A percentile compares a stretch with the other conserved stretches of the same genome.
Evolutionary conservation across 2,888 invertebrate species (phyloP).

Genomic region (Pachycephus smyrnensis): DNA sequence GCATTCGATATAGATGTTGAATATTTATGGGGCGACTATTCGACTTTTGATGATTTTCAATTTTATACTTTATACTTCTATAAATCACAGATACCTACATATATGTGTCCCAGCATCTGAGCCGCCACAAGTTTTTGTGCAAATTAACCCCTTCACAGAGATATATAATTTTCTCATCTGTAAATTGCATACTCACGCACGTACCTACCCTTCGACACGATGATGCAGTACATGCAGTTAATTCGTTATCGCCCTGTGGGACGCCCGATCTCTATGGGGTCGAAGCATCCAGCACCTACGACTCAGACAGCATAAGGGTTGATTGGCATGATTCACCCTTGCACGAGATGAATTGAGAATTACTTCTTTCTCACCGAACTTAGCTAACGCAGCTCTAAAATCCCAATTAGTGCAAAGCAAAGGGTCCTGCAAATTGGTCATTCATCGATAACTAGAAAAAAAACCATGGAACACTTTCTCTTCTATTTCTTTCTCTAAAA

Average conservation of each 20-base stretch:
- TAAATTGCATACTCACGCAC: slow-evolving; percentile 20
- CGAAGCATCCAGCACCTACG: slow-evolving; percentile 21
- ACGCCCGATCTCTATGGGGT: slow-evolving; percentile 24
- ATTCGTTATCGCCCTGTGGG: slow-evolving; percentile 47
- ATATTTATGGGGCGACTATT: neutral
- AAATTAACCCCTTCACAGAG: neutral
- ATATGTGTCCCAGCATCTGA: neutral
- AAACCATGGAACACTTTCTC: neutral
- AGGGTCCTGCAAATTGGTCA: slow-evolving; percentile 38
- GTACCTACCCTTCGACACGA: slow-evolving; percentile 15
- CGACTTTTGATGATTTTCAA: neutral
- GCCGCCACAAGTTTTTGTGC: neutral
- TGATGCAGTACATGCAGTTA: slow-evolving; percentile 38
- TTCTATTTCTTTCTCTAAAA: neutral
- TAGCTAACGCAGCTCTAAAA: slow-evolving; percentile 34
- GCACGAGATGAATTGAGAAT: slow-evolving; percentile 36
- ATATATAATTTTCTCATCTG: slow-evolving; percentile 1
- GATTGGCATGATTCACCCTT: slow-evolving; percentile 46
- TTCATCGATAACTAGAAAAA: slow-evolving; percentile 25
- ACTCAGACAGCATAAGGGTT: slow-evolving; percentile 32
- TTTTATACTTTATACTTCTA: neutral
- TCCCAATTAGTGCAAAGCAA: slow-evolving; percentile 35
- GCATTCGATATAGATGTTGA: neutral
- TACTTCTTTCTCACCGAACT: slow-evolving; percentile 38
- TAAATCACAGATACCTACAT: neutral